These are phyloP conservation scores for Lithophane socia DNA, from an alignment of 2,888 invertebrate genomes.

Conservation along the genomic window DNA sequence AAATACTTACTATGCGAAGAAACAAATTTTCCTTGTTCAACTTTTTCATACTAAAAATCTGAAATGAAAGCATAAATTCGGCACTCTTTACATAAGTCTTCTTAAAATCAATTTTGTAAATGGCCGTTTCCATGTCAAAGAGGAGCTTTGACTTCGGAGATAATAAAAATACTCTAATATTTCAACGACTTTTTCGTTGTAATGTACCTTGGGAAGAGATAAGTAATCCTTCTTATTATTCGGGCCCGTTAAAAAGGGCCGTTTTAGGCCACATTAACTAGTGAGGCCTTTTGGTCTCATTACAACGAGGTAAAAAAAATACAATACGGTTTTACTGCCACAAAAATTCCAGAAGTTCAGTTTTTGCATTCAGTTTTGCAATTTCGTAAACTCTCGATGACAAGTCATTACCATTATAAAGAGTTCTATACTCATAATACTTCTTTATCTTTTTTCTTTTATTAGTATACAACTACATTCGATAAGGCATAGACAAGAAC, in stretches of 20 bases:
- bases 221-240: conserved; percentile 50
- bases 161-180: conserved; percentile 48
- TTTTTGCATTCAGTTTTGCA: not conserved
- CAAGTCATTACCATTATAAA: not conserved
- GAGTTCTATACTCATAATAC: too few relatives aligned
- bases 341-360: not conserved
- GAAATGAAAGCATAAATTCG: conserved; percentile 38
- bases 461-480: not conserved
- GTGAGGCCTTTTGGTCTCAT: conserved; percentile 1
- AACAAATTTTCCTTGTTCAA: conserved; percentile 16
- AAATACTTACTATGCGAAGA: not conserved
- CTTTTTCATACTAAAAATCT: conserved; percentile 19
- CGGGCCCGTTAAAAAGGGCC: conserved; percentile 19
- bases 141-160: conserved; percentile 26
- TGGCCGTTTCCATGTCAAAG: conserved; percentile 45
- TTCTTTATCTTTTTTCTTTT: not conserved
- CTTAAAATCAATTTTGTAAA: conserved; percentile 59
- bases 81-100: conserved; percentile 19
- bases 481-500: not conserved
- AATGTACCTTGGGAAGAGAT: conserved; percentile 16
- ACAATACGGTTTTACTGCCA: not conserved
- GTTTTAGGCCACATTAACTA: conserved; percentile 22
- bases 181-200: conserved; percentile 33
- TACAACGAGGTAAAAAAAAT: not conserved
- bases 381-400: not conserved